These are phyloP conservation scores for Sebastes ruberrimus DNA, from an alignment of 2,797 vertebrate genomes.

Conservation along the genomic window DNA sequence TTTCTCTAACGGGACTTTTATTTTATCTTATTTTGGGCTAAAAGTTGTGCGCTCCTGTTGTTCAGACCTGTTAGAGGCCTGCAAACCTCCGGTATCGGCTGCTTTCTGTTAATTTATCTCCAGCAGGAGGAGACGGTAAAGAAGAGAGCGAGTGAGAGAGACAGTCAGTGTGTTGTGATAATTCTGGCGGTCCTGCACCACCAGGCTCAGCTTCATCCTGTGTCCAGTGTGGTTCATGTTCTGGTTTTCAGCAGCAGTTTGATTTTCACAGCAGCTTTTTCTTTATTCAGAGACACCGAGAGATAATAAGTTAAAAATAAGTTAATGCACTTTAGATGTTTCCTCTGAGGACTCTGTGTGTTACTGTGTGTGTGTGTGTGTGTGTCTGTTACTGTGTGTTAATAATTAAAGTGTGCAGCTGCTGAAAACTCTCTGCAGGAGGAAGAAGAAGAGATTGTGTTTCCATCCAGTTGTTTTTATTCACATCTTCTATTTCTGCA, in stretches of 20 bases:
- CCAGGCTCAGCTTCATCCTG: background rate
- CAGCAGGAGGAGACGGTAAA: no score
- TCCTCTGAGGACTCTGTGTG: background rate
- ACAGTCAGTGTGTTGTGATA: no score
- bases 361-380: background rate
- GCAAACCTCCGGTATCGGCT: no score
- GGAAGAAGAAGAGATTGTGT: background rate
- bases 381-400: constrained; percentile 11
- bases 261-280: background rate
- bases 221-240: background rate
- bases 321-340: constrained; percentile 61
- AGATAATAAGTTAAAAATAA: constrained; percentile 29
- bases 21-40: no score
- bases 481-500: background rate
- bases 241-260: background rate
- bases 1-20: no score
- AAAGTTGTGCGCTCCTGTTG: no score
- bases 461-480: background rate
- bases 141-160: no score
- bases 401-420: constrained; percentile 53
- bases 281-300: constrained; percentile 5
- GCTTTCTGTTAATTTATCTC: no score
- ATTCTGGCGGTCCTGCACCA: background rate
- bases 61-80: no score
- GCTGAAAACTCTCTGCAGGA: background rate